Base-by-base conservation (phyloP, 2,888 invertebrate genomes). In the Pterostichus madidus region DNA sequence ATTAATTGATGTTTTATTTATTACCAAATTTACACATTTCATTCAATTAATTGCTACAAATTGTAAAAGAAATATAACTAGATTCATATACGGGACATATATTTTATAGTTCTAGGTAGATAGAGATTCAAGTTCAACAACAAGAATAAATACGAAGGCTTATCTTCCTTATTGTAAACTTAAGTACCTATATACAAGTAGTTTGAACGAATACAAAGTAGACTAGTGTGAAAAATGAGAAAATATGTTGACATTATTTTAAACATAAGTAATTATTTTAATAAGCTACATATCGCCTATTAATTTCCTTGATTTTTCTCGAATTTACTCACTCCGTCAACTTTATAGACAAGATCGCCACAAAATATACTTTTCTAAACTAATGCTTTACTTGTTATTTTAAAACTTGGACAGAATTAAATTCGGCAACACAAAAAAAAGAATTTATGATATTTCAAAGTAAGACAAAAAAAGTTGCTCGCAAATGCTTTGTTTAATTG, bases 121-220 rank as follows among this genome's bases (percentile, higher is more conserved):
- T 73, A 71, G n/a, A 73, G 44, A 56, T 44, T 46, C 24, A 56
- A 71, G 39, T 71, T 52, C 13, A 46, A 80, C 8, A 73, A 17
- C 32, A 79, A 24, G 24, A 61, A 79, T 52, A 75, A 49, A 52
- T 75, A 24, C 11, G 49, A 80, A 49, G 80, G 71, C 59, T 73
- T 78, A 59, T 81, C 81, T 81, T 81, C 81, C 81, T 81, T 76
- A 53, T 31, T 53, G 53, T 31, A 17, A 61, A 78, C n/a, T 49
- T 61, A 79, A 81, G 59, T 81, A 81, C 73, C 73, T 81, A 71
- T 80, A 71, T 56, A 79, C 5, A 24, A 79, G 68, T 79, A 64
- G 24, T 24, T 24, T 24, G 68, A 75, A 75, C 35, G 8, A 32
- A n/a, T 49, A 79, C 79, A 79, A 64, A 75, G 80, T 80, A 80